Evolutionary conservation across 2,113 vertebrate species (phyloP), one percentile per base, ranked within the genome.

Genomic region (Sinocyclocheilus rhinocerous): DNA sequence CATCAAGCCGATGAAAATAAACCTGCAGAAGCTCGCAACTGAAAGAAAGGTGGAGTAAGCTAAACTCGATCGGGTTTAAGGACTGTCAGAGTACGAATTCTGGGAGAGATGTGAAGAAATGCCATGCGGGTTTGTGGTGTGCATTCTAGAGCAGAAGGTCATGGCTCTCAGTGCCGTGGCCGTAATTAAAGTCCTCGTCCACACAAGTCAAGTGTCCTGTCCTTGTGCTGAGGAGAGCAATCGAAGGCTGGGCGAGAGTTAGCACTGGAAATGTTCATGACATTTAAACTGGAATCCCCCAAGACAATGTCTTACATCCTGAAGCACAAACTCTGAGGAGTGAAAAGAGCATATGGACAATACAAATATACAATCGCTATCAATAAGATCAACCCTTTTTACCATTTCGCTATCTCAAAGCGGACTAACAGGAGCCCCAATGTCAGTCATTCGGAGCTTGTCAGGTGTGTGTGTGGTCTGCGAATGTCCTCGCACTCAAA

Each of bases 251-350:
- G 29, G 45, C 33, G 69, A 83, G 67, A 75, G 2, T 1, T 61
- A 42, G 36, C 6, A 55, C 39, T 12, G 48, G 80, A 52, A 78
- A 42, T 42, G 20, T 57, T 75, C 24, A 42, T 90, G 90, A 87
- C 11, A 92, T 91, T 91, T 91, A 80, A 84, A 86, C 91, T 91
- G 87, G 84, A 85, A 89, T 92, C 88, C 85, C 89, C 72, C 69
- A 79, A 84, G 89, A 89, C 88, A 90, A 77, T 79, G 33, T 86
- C 79, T 82, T 88, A 87, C 90, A 92, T 89, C 88, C 84, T 29
- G 61, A 91, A 91, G 87, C 39, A 81, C 82, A 85, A 76, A 86
- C 76, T 84, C 72, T 3, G 26, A 61, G 83, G 55, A 89, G 70
- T 4, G 24, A 52, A 77, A 52, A 84, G 45, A 57, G 69, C 29